Conservation (phyloP, 23 tunicate species). For the Diplosoma virens region DNA sequence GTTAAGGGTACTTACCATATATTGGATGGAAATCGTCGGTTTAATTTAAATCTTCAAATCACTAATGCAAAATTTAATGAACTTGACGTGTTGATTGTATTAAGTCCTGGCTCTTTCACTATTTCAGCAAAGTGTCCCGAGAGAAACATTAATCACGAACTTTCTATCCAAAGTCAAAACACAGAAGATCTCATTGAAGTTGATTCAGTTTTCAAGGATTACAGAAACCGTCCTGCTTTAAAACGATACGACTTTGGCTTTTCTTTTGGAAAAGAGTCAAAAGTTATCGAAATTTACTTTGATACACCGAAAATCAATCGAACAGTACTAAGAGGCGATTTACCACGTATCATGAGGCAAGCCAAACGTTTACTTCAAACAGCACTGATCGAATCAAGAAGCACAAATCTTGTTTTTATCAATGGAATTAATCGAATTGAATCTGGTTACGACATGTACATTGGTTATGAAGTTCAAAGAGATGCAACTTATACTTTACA, state of each 20-base stretch:
- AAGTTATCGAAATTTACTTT: slow-evolving; percentile 16
- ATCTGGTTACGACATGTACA: slow-evolving; percentile 42
- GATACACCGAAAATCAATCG: slow-evolving; percentile 29
- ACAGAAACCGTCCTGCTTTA: neutral
- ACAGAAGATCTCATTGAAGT: neutral
- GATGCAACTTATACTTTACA: slow-evolving; percentile 38
- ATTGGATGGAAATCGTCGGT: too few species aligned
- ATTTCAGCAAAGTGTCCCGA: slow-evolving; percentile 22
- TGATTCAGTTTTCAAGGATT: slow-evolving; percentile 22
- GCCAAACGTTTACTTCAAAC: slow-evolving; percentile 9
- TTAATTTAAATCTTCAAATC: too few species aligned
- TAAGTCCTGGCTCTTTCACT: slow-evolving; percentile 7
- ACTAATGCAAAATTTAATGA: too few species aligned
- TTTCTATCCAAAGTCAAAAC: slow-evolving; percentile 10
- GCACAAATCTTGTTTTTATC: slow-evolving; percentile 8
- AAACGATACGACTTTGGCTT: slow-evolving; percentile 13
- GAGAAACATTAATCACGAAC: slow-evolving; percentile 6
- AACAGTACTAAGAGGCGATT: slow-evolving; percentile 32
- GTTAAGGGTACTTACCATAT: neutral
- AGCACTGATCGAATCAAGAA: slow-evolving; percentile 23
- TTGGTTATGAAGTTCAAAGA: slow-evolving; percentile 31
- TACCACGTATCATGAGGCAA: slow-evolving; percentile 35
- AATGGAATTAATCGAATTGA: slow-evolving; percentile 28
- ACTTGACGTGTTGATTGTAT: too few species aligned
- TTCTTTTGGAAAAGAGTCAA: slow-evolving; percentile 13